Evolutionary conservation across 2,888 invertebrate species (phyloP), one percentile per base, ranked within the genome.

Genomic region (Anoplius nigerrimus): DNA sequence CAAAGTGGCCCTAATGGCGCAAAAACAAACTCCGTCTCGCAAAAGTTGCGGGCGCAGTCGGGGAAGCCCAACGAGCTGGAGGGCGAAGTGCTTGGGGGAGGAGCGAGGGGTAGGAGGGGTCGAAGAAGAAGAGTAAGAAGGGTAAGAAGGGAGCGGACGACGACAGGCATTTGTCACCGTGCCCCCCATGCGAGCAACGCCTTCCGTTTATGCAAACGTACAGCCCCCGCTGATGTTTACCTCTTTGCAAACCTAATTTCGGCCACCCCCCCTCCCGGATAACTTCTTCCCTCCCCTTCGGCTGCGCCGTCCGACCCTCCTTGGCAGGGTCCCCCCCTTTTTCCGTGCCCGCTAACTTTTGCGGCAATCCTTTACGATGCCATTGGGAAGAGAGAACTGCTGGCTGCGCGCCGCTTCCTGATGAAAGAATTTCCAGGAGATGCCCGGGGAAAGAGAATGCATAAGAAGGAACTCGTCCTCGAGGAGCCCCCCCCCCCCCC

Each of bases 161-260:
- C 72, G 78, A 82, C 75, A 80, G 78, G 80, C 86, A 86, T 86
- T 86, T 86, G 84, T 86, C 86, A 86, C 83, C 71, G 80, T 77
- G 71, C 75, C 77, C 73, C 77, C 75, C 74, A 75, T 77, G 77
- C 79, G 76, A 82, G 81, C 80, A 81, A 84, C 84, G 83, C 83
- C 82, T 83, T 83, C 81, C 83, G 81, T 83, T 86, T 84, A 84
- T 85, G 83, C 84, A 85, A 86, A 86, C 84, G 76, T 80, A 84
- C 78, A 81, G 79, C 79, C 78, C n/a, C 75, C 76, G 78, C 78
- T 83, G 82, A 84, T 86, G 85, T 86, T 86, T 85, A 86, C 87
- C 84, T 85, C 84, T 87, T 87, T 86, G 86, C 85, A 85, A 87
- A 87, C 83, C 86, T 87, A 86, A 87, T 87, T 87, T 85, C 72